phyloP scores from a whole-genome alignment of 1,140 invertebrate genomes.

The Ruditapes philippinarum region DNA sequence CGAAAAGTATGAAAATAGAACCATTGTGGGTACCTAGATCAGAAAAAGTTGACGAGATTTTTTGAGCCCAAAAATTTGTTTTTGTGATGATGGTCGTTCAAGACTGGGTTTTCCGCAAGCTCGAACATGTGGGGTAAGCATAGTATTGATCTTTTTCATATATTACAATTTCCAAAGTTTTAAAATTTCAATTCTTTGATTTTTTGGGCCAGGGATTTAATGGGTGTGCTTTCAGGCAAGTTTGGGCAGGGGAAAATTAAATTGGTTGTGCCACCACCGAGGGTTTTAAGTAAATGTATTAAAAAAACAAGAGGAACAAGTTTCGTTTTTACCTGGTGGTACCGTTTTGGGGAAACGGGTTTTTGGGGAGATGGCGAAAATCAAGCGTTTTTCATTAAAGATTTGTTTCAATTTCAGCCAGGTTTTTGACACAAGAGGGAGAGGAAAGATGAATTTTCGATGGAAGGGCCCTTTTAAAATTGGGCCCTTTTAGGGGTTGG shows the following conservation, averaged over 20 bases:
- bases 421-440: neutral
- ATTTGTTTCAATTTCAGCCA: too few species aligned
- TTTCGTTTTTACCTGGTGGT: neutral
- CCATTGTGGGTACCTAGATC: neutral
- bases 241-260: neutral
- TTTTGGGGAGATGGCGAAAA: neutral
- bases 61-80: neutral
- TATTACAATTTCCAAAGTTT: slow-evolving; percentile 17
- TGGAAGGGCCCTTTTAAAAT: slow-evolving; percentile 8
- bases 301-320: neutral
- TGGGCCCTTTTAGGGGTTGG: neutral
- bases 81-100: neutral
- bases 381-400: neutral
- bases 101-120: neutral
- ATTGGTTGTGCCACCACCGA: slow-evolving; percentile 1
- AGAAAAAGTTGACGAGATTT: slow-evolving; percentile 1
- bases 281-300: too few species aligned
- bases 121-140: neutral
- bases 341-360: neutral
- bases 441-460: slow-evolving; percentile 43
- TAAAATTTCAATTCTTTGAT: neutral
- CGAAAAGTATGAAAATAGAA: neutral
- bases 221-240: slow-evolving; percentile 4
- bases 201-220: neutral
- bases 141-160: neutral